Evolutionary conservation across 2,888 invertebrate species (phyloP), one percentile per base, ranked within the genome.

Genomic region (Leptothorax acervorum): DNA sequence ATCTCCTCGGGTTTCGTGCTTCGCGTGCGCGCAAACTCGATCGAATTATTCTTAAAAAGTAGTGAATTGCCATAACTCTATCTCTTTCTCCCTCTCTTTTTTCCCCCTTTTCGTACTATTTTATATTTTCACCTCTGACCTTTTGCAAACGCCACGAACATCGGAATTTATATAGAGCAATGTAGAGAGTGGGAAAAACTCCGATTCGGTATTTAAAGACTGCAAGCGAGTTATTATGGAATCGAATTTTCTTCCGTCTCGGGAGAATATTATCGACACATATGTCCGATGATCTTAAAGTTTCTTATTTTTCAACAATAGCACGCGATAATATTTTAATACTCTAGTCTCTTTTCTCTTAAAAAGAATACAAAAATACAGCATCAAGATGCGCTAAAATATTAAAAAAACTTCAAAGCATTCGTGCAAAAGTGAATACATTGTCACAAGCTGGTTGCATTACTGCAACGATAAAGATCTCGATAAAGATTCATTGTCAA

Each of bases 91-190:
- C 5, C n/a, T 28, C 23, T 65, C 18, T 8, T 28, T 55, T 31
- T 15, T 31, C n/a, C 18, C 42, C 55, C 42, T 83, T 83, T 83
- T 79, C 68, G 73, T 82, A 82, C 84, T 83, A 83, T 86, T 90
- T 91, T 85, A 87, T 85, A 86, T 75, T 39, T 76, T 89, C 83
- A 92, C 87, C 89, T 85, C 86, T 88, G 88, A 91, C 90, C 89
- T 91, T 92, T 92, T 68, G 53, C 70, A 31, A 55, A 79, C 86
- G 74, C 74, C 82, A 75, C 82, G 70, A 53, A 51, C 60, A 35
- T 65, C 71, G 62, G n/a, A 48, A 63, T 75, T 74, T 68, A 85
- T 83, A 85, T 65, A 55, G 53, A 48, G 28, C 65, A 57, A 53
- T 4, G 5, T 28, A 66, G n/a, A 15, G 65, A 57, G 51, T 35